phyloP scores from a whole-genome alignment of 2,113 vertebrate species.

The Tychaedon coryphoeus region DNA sequence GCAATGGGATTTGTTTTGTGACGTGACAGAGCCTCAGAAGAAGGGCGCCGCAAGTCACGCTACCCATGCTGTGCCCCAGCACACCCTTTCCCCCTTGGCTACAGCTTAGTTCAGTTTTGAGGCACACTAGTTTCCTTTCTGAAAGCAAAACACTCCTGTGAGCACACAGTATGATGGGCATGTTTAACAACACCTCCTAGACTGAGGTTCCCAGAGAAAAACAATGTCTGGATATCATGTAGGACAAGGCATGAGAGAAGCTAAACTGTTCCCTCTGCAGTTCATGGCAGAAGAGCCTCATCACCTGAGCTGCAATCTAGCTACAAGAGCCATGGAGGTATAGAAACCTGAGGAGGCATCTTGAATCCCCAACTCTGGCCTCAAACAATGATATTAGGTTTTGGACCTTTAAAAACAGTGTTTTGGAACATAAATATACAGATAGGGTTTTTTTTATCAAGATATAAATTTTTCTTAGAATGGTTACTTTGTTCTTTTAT shows the following conservation, averaged over 20 bases:
- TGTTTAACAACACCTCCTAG: neutral
- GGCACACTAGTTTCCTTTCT: neutral
- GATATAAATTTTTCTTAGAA: constrained; percentile 25
- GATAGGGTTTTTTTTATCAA: neutral
- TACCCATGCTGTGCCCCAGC: accelerated
- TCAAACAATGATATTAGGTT: neutral
- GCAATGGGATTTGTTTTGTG: neutral
- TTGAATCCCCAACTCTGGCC: accelerated
- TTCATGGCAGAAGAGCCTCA: neutral
- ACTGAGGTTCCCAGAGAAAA: neutral
- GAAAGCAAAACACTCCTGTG: neutral
- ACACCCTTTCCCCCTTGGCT: neutral
- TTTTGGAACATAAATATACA: constrained; percentile 3
- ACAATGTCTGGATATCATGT: neutral
- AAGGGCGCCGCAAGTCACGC: neutral
- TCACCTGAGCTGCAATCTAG: neutral
- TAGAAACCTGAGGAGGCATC: neutral
- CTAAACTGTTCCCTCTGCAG: neutral
- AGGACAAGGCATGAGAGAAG: neutral
- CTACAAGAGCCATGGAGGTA: accelerated
- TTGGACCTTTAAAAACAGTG: neutral
- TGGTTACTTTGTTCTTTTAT: constrained; percentile 48
- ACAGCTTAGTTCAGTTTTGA: neutral
- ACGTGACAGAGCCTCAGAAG: neutral
- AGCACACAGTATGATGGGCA: neutral